Evolutionary conservation across 2,113 vertebrate species (phyloP).

Genomic region (Plotosus lineatus): DNA sequence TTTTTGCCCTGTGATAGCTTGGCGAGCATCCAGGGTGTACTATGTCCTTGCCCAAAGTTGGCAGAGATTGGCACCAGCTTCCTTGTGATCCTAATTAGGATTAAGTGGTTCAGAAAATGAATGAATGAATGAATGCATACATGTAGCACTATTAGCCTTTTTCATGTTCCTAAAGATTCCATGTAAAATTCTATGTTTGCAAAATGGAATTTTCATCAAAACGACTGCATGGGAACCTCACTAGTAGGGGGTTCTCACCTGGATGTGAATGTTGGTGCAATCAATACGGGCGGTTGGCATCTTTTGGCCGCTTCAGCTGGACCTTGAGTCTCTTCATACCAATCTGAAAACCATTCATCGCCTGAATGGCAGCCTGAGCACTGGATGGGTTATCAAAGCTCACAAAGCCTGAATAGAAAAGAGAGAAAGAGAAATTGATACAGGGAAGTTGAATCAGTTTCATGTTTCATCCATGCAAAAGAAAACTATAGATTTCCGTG

Average conservation of each 20-base stretch:
- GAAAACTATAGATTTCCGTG: background rate
- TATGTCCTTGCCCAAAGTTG: too few species aligned
- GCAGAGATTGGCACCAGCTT: too few species aligned
- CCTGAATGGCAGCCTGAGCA: conserved; percentile 97
- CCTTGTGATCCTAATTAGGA: too few species aligned
- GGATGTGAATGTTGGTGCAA: conserved; percentile 72
- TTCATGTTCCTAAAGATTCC: background rate
- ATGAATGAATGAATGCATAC: too few species aligned
- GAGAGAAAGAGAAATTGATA: conserved; percentile 27
- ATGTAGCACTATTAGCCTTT: background rate
- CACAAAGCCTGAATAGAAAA: conserved; percentile 83
- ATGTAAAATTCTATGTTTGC: background rate
- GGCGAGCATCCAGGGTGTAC: too few species aligned
- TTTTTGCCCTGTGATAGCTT: too few species aligned
- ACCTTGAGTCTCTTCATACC: conserved; percentile 99
- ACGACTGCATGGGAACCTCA: background rate
- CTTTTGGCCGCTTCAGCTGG: conserved; percentile 96
- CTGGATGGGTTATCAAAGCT: conserved; percentile 99
- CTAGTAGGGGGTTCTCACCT: conserved; percentile 69
- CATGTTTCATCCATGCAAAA: background rate
- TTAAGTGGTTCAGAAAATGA: too few species aligned
- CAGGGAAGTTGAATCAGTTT: background rate
- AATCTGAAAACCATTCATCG: conserved; percentile 99
- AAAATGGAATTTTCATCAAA: background rate
- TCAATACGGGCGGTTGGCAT: conserved; percentile 98